A percentile compares a stretch with the other conserved stretches of the same genome.
These are phyloP conservation scores for Tiaroga cobitis DNA, from an alignment of 2,797 vertebrate genomes.

Conservation along the genomic window DNA sequence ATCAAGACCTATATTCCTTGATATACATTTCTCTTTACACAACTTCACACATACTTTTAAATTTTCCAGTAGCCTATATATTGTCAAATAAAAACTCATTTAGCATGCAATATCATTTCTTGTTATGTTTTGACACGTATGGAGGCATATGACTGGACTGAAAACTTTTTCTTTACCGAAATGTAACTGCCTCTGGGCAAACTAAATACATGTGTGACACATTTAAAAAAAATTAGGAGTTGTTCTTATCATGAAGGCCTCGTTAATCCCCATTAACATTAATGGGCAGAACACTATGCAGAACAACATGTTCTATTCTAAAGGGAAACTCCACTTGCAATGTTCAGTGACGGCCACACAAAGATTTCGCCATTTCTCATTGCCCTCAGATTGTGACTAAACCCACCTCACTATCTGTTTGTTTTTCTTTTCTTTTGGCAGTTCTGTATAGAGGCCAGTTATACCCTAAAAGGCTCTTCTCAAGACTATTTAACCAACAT, in stretches of 20 bases:
- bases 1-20: neutral
- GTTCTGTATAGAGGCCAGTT: neutral
- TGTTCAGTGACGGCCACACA: constrained; percentile 10
- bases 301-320: neutral
- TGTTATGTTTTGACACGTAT: neutral
- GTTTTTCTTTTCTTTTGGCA: neutral
- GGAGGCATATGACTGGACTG: neutral
- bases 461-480: neutral
- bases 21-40: neutral
- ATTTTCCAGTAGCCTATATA: neutral
- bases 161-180: neutral
- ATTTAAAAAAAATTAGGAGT: neutral
- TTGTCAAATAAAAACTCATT: neutral
- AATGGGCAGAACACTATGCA: neutral
- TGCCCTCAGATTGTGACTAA: constrained; percentile 8
- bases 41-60: neutral
- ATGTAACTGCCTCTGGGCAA: neutral
- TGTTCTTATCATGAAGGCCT: neutral
- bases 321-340: constrained; percentile 35
- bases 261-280: neutral
- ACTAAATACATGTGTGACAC: neutral
- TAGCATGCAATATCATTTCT: neutral
- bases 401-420: neutral
- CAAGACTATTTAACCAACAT: neutral
- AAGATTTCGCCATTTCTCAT: neutral